phyloP scores from a whole-genome alignment of 1,140 invertebrate species.

The Laupala kohalensis region DNA sequence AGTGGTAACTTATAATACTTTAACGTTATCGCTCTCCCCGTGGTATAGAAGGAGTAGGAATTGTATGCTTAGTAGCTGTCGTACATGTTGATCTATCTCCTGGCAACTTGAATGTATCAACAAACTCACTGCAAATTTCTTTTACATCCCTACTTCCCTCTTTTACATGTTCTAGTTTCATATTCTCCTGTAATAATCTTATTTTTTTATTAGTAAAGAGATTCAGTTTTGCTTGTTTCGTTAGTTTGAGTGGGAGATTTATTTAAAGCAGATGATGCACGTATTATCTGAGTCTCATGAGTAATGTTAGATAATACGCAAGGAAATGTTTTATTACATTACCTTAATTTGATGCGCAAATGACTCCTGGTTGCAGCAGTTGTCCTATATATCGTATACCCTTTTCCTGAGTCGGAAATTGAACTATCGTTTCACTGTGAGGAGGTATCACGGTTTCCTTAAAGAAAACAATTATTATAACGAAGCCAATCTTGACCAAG shows the following conservation, averaged over 20 bases:
- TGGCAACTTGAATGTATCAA: constrained; percentile 10
- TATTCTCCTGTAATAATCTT: background rate
- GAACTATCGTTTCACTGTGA: background rate
- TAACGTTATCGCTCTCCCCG: background rate
- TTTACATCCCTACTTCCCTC: constrained; percentile 2
- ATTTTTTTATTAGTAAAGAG: background rate
- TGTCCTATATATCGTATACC: background rate
- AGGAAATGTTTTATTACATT: background rate
- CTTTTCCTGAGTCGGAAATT: background rate
- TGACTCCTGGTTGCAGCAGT: background rate
- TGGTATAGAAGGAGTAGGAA: background rate
- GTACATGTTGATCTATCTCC: constrained; percentile 9
- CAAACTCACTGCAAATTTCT: constrained; percentile 1
- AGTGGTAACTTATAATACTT: constrained; percentile 6
- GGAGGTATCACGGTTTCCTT: background rate
- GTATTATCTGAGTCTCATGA: background rate
- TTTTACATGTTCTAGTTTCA: constrained; percentile 8
- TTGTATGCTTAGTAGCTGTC: constrained; percentile 6
- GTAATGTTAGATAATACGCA: background rate
- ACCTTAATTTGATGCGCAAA: background rate
- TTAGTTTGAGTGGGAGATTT: background rate
- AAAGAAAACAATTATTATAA: background rate
- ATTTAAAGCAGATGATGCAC: background rate
- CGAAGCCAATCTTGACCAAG: background rate
- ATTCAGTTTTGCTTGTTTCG: background rate